Percentiles rank a stretch among this genome's conserved stretches.
phyloP scores from a whole-genome alignment of 2,113 vertebrate genomes.

The Corythoichthys intestinalis region DNA sequence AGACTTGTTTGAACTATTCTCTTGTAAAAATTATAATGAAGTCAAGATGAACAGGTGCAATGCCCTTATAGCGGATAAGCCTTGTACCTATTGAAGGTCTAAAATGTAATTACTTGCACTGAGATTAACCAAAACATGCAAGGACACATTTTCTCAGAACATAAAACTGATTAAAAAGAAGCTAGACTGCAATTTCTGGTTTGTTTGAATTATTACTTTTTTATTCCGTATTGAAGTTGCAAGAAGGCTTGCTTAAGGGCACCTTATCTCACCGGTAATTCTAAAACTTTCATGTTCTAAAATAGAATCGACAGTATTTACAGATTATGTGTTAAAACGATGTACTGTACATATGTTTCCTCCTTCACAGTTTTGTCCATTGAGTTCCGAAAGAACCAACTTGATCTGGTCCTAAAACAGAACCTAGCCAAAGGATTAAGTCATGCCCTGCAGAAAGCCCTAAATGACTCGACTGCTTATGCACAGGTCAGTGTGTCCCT shows the following conservation, averaged over 20 bases:
- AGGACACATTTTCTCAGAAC: conserved; percentile 18
- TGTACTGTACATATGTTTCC: background rate
- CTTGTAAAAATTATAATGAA: conserved; percentile 7
- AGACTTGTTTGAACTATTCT: background rate
- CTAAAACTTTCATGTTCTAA: background rate
- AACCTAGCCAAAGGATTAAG: conserved; percentile 84
- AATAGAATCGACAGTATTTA: background rate
- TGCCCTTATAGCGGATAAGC: conserved; percentile 9
- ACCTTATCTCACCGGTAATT: background rate
- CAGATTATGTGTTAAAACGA: background rate
- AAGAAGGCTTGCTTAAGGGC: background rate
- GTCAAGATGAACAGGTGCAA: conserved; percentile 15
- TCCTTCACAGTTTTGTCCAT: conserved; percentile 81
- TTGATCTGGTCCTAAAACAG: conserved; percentile 77
- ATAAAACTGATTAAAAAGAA: conserved; percentile 6
- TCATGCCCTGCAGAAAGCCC: conserved; percentile 81
- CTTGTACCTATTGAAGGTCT: conserved; percentile 10
- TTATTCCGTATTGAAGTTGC: conserved; percentile 13
- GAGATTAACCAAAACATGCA: conserved; percentile 34
- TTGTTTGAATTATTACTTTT: background rate
- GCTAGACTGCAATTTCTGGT: background rate
- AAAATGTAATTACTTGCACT: conserved; percentile 32
- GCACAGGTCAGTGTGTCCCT: conserved; percentile 75
- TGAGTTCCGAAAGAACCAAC: conserved; percentile 76
- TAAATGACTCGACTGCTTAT: conserved; percentile 75